Conservation (phyloP, 2,113 vertebrate genomes). For the Callopanchax toddi region DNA sequence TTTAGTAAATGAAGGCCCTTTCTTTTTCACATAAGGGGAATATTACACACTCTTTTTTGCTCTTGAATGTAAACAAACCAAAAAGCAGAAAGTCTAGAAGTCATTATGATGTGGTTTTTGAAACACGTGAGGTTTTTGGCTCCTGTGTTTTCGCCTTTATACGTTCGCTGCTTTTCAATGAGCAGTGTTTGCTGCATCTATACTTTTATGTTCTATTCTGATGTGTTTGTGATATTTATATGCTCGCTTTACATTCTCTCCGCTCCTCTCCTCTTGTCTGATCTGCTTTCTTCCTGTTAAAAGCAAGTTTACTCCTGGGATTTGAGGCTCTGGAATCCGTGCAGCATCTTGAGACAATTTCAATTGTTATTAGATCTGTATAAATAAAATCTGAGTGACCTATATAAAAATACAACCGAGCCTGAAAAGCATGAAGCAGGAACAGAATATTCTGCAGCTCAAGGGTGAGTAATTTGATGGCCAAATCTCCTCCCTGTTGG, state of each 20-base stretch:
- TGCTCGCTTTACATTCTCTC: neutral
- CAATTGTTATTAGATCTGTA: neutral
- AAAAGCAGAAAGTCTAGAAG: neutral
- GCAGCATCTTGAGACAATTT: constrained; percentile 3
- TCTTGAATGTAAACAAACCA: neutral
- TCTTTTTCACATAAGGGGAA: neutral
- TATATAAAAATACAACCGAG: constrained; percentile 20
- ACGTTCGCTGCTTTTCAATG: no score
- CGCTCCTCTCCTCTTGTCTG: no score
- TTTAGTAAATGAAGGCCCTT: neutral
- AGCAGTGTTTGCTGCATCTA: neutral
- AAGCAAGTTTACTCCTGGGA: neutral
- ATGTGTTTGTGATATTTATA: neutral
- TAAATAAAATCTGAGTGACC: neutral
- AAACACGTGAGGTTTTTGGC: no score
- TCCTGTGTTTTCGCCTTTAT: no score
- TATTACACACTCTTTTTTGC: neutral
- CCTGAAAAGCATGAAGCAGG: constrained; percentile 16
- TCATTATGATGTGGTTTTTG: no score
- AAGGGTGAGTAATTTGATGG: constrained; percentile 31
- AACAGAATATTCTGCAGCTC: constrained; percentile 19
- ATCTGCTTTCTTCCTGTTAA: neutral
- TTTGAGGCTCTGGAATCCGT: neutral
- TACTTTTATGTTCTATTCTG: neutral
- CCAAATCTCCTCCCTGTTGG: constrained; percentile 41